Conservation (phyloP, 2,888 invertebrate genomes). For the Eupithecia exiguata region DNA sequence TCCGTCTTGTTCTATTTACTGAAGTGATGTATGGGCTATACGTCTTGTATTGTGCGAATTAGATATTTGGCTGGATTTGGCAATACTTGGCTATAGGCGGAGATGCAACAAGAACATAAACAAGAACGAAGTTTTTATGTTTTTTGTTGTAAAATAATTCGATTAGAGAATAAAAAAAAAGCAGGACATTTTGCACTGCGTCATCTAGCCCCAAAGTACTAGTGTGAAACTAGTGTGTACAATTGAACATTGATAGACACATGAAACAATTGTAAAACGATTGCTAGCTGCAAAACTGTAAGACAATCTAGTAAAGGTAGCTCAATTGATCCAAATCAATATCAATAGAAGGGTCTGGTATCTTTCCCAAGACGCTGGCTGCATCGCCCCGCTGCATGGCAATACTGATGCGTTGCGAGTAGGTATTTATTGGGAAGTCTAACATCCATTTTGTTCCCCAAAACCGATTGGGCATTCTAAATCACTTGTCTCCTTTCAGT, state of each 20-base stretch:
- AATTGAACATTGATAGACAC: too few species aligned
- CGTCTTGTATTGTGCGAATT: background rate
- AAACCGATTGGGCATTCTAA: too few species aligned
- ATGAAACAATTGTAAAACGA: too few species aligned
- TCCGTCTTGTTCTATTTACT: conserved; percentile 42
- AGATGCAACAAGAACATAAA: too few species aligned
- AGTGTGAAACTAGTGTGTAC: too few species aligned
- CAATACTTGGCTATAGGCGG: background rate
- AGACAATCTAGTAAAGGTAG: background rate
- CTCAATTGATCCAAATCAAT: background rate
- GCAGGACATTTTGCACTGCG: background rate
- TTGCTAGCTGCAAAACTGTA: too few species aligned
- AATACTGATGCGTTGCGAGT: too few species aligned
- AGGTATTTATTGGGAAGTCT: too few species aligned
- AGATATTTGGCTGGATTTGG: background rate
- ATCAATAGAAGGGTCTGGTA: too few species aligned
- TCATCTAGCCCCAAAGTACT: background rate
- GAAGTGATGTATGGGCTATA: conserved; percentile 16
- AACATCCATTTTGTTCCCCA: too few species aligned
- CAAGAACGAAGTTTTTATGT: too few species aligned
- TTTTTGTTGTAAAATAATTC: background rate
- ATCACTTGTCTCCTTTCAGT: too few species aligned
- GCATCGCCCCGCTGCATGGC: background rate
- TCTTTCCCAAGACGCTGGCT: background rate
- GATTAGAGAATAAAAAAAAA: background rate